A percentile compares a stretch with the other conserved stretches of the same genome.
Conservation (phyloP, 2,797 vertebrate species). For the Crenuchus spilurus region DNA sequence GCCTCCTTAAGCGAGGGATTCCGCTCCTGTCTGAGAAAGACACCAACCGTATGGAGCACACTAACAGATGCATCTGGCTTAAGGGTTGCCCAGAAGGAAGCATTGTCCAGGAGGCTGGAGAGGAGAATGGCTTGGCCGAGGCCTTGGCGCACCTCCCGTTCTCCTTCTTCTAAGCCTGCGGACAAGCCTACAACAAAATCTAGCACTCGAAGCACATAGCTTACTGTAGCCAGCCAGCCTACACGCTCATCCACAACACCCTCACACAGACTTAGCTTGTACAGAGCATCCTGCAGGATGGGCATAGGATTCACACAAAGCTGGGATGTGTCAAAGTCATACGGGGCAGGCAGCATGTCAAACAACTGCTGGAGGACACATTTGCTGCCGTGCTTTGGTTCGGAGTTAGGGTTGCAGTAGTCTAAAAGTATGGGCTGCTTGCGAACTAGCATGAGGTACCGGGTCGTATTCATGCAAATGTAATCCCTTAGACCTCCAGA, state of each 20-base stretch:
- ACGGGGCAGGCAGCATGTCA: slow-evolving; percentile 79
- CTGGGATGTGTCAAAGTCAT: slow-evolving; percentile 80
- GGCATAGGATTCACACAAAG: slow-evolving; percentile 82
- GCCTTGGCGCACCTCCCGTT: slow-evolving; percentile 80
- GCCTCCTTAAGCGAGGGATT: slow-evolving; percentile 79
- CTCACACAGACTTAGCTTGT: slow-evolving; percentile 81
- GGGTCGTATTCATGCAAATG: slow-evolving; percentile 79
- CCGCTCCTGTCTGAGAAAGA: slow-evolving; percentile 80
- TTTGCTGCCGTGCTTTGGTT: slow-evolving; percentile 66
- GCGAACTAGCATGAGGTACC: slow-evolving; percentile 71
- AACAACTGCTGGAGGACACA: slow-evolving; percentile 86
- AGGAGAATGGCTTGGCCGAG: slow-evolving; percentile 87
- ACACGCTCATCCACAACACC: slow-evolving; percentile 75
- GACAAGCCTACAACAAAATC: slow-evolving; percentile 85
- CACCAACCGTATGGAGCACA: slow-evolving; percentile 82
- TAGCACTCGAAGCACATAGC: slow-evolving; percentile 84
- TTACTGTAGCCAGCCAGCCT: slow-evolving; percentile 76
- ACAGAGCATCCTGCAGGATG: slow-evolving; percentile 78
- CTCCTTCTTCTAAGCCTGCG: slow-evolving; percentile 75
- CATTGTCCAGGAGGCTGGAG: slow-evolving; percentile 88
- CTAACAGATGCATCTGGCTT: slow-evolving; percentile 78
- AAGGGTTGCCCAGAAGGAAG: slow-evolving; percentile 83
- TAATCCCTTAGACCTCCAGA: slow-evolving; percentile 76
- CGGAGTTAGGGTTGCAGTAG: slow-evolving; percentile 69
- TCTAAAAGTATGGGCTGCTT: slow-evolving; percentile 70